Conservation (phyloP, 2,888 invertebrate species). For the Aethes cnicana region DNA sequence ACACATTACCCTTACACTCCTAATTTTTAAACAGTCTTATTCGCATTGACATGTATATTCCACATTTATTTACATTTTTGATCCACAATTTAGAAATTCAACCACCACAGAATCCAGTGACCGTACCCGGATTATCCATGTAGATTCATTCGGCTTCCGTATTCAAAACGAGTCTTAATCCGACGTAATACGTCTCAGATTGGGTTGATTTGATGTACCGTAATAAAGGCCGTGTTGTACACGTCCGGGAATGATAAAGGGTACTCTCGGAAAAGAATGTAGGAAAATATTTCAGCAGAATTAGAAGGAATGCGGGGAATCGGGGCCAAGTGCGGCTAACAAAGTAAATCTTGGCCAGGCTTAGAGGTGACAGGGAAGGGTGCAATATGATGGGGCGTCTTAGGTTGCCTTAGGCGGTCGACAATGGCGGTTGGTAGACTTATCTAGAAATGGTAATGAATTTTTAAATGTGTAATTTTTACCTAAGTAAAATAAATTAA, state of each 20-base stretch:
- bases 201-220: constrained; percentile 5
- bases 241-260: constrained; percentile 31
- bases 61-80: too few relatives aligned
- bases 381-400: too few relatives aligned
- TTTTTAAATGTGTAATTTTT: too few relatives aligned
- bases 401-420: too few relatives aligned
- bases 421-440: too few relatives aligned
- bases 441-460: too few relatives aligned
- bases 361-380: too few relatives aligned
- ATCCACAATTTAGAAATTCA: not conserved
- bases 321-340: constrained; percentile 24
- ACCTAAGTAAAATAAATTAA: too few relatives aligned
- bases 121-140: constrained; percentile 25
- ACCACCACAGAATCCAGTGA: constrained; percentile 17
- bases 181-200: constrained; percentile 15
- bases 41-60: too few relatives aligned
- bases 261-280: constrained; percentile 25
- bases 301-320: constrained; percentile 26
- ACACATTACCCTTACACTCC: too few relatives aligned
- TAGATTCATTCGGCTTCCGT: constrained; percentile 15
- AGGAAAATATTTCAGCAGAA: constrained; percentile 25
- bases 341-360: constrained; percentile 18
- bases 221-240: constrained; percentile 28
- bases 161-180: constrained; percentile 14
- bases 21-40: too few relatives aligned